Base-by-base conservation (phyloP, 2,113 vertebrate species). In the Furnarius figulus region DNA sequence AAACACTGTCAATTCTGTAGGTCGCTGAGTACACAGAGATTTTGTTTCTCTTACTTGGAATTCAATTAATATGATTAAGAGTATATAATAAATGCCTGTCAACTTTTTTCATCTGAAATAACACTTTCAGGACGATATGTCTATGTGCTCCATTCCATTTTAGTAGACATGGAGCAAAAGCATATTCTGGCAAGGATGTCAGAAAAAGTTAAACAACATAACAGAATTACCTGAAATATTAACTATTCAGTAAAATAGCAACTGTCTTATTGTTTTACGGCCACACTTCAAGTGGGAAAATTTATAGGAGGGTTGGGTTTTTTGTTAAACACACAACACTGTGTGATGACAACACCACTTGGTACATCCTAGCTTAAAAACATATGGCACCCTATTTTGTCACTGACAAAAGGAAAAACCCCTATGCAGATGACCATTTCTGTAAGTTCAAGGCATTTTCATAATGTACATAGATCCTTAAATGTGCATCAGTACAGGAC, bases 11-110 rank as follows among this genome's bases (percentile, higher is more conserved):
- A 77, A 15, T 66, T 82, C 82, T 47, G 28, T 40, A 92, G 70
- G 62, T 77, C 68, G 87, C 8, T 30, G 24, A 40, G 7, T n/a
- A 83, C 19, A 61, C 2, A 52, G 21, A 66, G 39, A 80, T 78
- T 88, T 86, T 84, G 13, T 44, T 88, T 87, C 30, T 65, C 14
- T 71, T 68, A 65, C 33, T 59, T 84, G 23, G 35, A 92, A 78
- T 75, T 88, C 23, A 86, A 63, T 58, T 55, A 74, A 58, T 63
- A 15, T 20, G 58, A 67, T 86, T 84, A 77, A 80, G 59, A 59
- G 22, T 9, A 62, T 20, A 31, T 10, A 87, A 83, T 18, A 33
- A 89, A 87, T 59, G 10, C 5, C 33, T 47, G 24, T 46, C 71
- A 21, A 52, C 4, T 62, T 74, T 39, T 39, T 40, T 72, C 0